Conservation (phyloP, 1,140 invertebrate genomes). For the Aradophagus sp. region DNA sequence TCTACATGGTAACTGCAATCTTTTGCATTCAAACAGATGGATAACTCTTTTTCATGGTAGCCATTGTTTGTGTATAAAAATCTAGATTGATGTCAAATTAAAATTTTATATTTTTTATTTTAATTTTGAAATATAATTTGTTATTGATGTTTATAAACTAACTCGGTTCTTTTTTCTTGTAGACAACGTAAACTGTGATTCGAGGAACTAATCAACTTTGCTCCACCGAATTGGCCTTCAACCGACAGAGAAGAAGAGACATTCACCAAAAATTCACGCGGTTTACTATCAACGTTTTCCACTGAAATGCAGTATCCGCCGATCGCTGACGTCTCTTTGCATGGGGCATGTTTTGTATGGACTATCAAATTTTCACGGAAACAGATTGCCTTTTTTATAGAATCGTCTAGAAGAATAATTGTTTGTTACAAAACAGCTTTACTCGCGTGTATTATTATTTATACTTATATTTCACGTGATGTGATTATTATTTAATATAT, state of each 20-base stretch:
- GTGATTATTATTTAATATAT: neutral
- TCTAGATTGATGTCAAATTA: conserved; percentile 49
- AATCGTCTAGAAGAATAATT: conserved; percentile 50
- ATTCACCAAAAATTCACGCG: conserved; percentile 51
- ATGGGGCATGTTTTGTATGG: conserved; percentile 44
- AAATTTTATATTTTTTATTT: too few species aligned
- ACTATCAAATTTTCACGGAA: conserved; percentile 62
- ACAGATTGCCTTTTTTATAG: conserved; percentile 50
- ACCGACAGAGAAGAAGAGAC: conserved; percentile 59
- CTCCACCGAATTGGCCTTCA: conserved; percentile 57
- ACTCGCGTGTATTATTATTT: conserved; percentile 8
- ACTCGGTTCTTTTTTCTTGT: conserved; percentile 66
- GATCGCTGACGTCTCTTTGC: conserved; percentile 34
- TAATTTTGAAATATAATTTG: conserved; percentile 6
- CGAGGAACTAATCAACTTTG: conserved; percentile 57
- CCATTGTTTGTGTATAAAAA: conserved; percentile 51
- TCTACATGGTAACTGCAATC: conserved; percentile 51
- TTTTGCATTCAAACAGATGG: conserved; percentile 34
- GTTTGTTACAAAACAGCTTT: conserved; percentile 7
- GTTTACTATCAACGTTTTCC: conserved; percentile 44
- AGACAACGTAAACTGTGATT: conserved; percentile 59
- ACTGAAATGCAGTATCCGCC: conserved; percentile 61
- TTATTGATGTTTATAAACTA: conserved; percentile 14
- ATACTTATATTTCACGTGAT: conserved; percentile 1
- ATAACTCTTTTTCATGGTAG: conserved; percentile 55